These are phyloP conservation scores for Dromococcyx pavoninus DNA, from an alignment of 2,797 vertebrate species.

Conservation along the genomic window DNA sequence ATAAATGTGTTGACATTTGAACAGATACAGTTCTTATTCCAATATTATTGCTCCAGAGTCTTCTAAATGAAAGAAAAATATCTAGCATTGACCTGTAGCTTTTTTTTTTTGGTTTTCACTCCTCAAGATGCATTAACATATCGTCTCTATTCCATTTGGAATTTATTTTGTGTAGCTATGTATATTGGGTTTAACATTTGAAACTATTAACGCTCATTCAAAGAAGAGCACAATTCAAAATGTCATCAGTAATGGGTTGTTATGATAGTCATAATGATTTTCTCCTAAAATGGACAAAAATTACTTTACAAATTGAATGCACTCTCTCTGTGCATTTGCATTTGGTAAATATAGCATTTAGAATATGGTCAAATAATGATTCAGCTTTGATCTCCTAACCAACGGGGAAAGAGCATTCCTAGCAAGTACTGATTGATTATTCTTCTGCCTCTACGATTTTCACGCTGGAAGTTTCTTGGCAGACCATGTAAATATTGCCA, in stretches of 20 bases:
- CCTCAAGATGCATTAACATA: background rate
- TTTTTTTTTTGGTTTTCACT: background rate
- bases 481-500: constrained; percentile 29
- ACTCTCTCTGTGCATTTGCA: background rate
- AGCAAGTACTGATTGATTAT: constrained; percentile 42
- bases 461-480: constrained; percentile 22
- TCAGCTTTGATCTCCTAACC: background rate
- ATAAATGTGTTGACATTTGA: background rate
- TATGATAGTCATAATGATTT: background rate
- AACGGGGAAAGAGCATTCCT: background rate
- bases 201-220: constrained; percentile 4
- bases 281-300: constrained; percentile 39
- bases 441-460: constrained; percentile 30
- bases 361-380: background rate
- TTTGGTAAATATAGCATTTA: constrained; percentile 27
- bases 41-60: background rate
- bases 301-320: background rate
- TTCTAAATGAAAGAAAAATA: background rate
- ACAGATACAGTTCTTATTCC: background rate
- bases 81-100: background rate
- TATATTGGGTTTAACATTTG: background rate
- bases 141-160: background rate
- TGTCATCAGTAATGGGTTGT: background rate
- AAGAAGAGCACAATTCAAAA: background rate
- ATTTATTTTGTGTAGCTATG: background rate